Conservation (phyloP, 2,797 vertebrate species). For the Bradypus variegatus region DNA sequence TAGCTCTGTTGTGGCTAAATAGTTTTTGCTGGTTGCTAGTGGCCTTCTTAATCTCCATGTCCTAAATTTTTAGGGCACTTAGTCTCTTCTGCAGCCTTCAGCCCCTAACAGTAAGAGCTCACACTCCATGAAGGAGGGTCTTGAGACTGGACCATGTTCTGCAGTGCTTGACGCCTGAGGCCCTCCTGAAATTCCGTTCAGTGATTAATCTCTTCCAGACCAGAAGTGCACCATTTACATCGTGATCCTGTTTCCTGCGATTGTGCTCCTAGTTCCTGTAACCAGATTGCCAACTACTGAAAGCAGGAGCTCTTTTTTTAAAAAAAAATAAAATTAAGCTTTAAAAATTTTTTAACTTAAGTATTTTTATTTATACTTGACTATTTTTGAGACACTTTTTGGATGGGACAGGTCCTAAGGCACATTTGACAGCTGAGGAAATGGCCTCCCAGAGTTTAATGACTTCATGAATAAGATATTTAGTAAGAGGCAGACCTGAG, state of each 20-base stretch:
- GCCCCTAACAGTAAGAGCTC: accelerated
- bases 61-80: neutral
- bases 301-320: neutral
- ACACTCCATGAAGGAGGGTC: accelerated
- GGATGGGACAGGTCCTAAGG: neutral
- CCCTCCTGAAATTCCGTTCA: accelerated
- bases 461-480: neutral
- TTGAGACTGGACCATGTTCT: neutral
- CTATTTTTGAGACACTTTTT: neutral
- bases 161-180: accelerated
- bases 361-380: neutral
- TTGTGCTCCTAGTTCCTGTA: constrained; percentile 42
- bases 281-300: neutral
- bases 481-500: neutral
- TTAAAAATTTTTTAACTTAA: no score
- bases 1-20: neutral
- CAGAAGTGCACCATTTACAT: accelerated
- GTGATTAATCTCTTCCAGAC: no score
- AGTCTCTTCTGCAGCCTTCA: neutral
- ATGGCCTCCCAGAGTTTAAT: neutral
- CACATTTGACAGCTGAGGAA: neutral
- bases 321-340: neutral
- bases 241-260: constrained; percentile 1
- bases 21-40: no score
- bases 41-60: neutral